Percentiles rank a stretch among this genome's conserved stretches.
Evolutionary conservation across 2,888 invertebrate species (phyloP).

Genomic region (Heliconius charithonia): DNA sequence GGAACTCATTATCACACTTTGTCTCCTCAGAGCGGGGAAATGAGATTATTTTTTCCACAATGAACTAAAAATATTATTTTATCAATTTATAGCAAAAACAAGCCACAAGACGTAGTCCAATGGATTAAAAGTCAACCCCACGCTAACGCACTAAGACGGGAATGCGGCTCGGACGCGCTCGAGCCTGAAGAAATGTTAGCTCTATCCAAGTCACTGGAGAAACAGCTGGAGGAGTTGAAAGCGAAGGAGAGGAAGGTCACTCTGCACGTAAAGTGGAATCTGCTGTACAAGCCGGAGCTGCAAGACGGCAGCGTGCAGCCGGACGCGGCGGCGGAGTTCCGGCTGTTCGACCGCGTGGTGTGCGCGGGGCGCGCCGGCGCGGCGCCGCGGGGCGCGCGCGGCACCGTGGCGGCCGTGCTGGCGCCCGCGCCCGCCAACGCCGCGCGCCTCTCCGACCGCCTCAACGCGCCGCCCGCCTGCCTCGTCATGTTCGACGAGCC

Average conservation of each 20-base stretch:
- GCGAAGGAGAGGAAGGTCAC: conserved; percentile 79
- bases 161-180: conserved; percentile 88
- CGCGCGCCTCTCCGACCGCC: conserved; percentile 79
- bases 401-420: conserved; percentile 91
- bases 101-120: conserved; percentile 78
- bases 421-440: conserved; percentile 68
- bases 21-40: no score
- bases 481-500: conserved; percentile 92
- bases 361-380: conserved; percentile 89
- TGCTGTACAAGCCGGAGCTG: conserved; percentile 84
- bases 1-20: neutral
- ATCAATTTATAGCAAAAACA: conserved; percentile 59
- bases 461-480: conserved; percentile 84
- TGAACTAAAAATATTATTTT: neutral
- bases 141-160: conserved; percentile 83
- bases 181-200: conserved; percentile 85
- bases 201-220: conserved; percentile 64
- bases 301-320: conserved; percentile 85
- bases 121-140: conserved; percentile 91
- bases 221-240: conserved; percentile 61
- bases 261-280: conserved; percentile 91
- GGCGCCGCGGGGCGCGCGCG: conserved; percentile 92
- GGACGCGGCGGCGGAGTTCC: conserved; percentile 86
- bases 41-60: neutral
- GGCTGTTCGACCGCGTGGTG: conserved; percentile 93